Conservation (phyloP, 2,888 invertebrate genomes). For the Lasioglossum zephyrum region DNA sequence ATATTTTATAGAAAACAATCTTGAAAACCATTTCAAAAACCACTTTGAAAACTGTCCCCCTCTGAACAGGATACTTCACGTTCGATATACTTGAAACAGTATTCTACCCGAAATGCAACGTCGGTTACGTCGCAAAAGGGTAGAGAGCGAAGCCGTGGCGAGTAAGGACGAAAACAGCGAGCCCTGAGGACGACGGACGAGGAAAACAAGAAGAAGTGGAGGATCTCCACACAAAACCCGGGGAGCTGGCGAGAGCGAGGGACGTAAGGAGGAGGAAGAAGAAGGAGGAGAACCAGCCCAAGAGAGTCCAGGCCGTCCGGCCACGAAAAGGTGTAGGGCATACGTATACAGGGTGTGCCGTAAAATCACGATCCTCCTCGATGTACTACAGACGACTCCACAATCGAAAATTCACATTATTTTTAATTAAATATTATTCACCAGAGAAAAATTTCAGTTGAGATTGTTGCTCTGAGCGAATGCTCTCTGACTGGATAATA, state of each 20-base stretch:
- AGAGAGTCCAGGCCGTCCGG: slow-evolving; percentile 62
- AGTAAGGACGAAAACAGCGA: slow-evolving; percentile 42
- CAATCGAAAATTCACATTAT: background rate
- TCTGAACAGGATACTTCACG: too few relatives aligned
- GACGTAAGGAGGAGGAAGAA: slow-evolving; percentile 62
- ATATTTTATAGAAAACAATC: too few relatives aligned
- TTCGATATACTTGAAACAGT: background rate
- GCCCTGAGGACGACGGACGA: slow-evolving; percentile 44
- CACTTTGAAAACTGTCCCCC: too few relatives aligned
- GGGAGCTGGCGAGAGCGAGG: slow-evolving; percentile 64
- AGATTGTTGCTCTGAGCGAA: too few relatives aligned
- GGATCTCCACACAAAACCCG: slow-evolving; percentile 69
- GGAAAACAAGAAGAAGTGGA: slow-evolving; percentile 69
- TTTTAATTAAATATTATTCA: too few relatives aligned
- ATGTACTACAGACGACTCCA: background rate
- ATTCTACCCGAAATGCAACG: slow-evolving; percentile 3
- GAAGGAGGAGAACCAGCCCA: slow-evolving; percentile 69
- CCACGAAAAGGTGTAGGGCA: slow-evolving; percentile 69
- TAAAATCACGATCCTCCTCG: slow-evolving; percentile 47
- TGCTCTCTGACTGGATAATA: too few relatives aligned
- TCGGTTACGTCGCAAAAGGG: slow-evolving; percentile 25
- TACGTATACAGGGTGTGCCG: slow-evolving; percentile 67
- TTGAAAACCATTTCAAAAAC: too few relatives aligned
- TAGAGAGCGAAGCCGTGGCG: slow-evolving; percentile 33
- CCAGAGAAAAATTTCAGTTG: too few relatives aligned